These are phyloP conservation scores for Phocides pigmalion DNA, from an alignment of 1,140 invertebrate genomes.

Conservation along the genomic window DNA sequence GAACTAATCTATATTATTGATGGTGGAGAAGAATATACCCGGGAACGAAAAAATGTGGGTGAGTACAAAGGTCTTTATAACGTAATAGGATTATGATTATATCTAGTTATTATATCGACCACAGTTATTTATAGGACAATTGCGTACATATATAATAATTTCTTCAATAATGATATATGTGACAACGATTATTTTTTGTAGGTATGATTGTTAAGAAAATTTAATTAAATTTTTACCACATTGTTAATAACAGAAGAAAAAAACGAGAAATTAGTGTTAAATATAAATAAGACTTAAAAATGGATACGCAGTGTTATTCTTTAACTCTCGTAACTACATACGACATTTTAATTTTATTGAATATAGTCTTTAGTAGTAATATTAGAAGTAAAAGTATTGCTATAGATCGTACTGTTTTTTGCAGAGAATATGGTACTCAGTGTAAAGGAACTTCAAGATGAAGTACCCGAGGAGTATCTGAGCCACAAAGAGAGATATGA, in stretches of 20 bases:
- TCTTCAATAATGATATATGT: too few species aligned
- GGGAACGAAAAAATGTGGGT: conserved; percentile 89
- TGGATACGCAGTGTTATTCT: too few species aligned
- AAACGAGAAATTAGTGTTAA: too few species aligned
- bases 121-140: too few species aligned
- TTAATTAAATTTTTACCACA: too few species aligned
- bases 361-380: too few species aligned
- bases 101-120: too few species aligned
- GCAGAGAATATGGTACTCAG: conserved; percentile 89
- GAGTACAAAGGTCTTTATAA: conserved; percentile 44
- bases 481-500: conserved; percentile 93
- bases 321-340: too few species aligned
- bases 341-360: not conserved
- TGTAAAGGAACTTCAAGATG: conserved; percentile 87
- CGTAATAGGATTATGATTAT: not conserved
- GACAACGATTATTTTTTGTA: not conserved
- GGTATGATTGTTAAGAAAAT: too few species aligned
- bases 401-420: not conserved
- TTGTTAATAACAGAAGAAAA: too few species aligned
- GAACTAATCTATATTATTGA: conserved; percentile 90
- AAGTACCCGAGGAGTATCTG: conserved; percentile 89
- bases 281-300: too few species aligned
- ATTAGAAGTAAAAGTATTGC: not conserved
- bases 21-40: conserved; percentile 85
- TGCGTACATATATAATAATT: too few species aligned